A percentile compares a stretch with the other conserved stretches of the same genome.
Conservation (phyloP, 2,797 vertebrate genomes). For the Scolopax bukidnonensis region DNA sequence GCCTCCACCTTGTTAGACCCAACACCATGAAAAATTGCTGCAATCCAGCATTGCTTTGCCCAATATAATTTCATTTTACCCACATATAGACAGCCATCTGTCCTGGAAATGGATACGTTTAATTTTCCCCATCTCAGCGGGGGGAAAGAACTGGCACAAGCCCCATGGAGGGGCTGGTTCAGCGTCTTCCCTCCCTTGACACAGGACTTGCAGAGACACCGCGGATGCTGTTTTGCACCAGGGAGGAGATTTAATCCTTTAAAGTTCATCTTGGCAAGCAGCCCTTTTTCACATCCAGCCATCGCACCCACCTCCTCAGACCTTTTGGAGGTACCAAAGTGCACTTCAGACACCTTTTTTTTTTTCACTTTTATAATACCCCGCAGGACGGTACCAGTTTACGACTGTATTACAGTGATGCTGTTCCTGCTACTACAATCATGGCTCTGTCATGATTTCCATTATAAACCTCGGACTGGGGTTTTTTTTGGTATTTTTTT, state of each 20-base stretch:
- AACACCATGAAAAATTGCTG: not conserved
- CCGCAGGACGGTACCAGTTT: not conserved
- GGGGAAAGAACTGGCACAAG: not conserved
- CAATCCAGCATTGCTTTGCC: not conserved
- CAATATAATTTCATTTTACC: not conserved
- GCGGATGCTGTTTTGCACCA: rapidly evolving
- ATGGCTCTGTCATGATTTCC: slow-evolving; percentile 20
- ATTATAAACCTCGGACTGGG: not conserved
- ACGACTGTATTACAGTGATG: not conserved
- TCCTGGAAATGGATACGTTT: not conserved
- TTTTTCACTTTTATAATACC: not conserved
- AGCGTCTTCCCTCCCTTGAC: not conserved
- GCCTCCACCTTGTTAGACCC: not conserved
- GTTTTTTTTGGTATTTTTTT: not conserved
- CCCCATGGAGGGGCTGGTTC: rapidly evolving
- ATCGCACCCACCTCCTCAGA: not conserved
- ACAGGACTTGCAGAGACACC: rapidly evolving
- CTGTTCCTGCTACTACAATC: slow-evolving; percentile 20
- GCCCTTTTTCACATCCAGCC: not conserved
- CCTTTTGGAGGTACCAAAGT: not conserved
- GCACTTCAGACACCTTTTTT: not conserved
- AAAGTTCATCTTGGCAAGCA: not conserved
- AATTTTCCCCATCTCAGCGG: not conserved
- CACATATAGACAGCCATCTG: not conserved
- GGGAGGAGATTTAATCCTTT: not conserved